These are phyloP conservation scores for Pararge aegeria DNA, from an alignment of 1,140 invertebrate genomes.

Conservation along the genomic window DNA sequence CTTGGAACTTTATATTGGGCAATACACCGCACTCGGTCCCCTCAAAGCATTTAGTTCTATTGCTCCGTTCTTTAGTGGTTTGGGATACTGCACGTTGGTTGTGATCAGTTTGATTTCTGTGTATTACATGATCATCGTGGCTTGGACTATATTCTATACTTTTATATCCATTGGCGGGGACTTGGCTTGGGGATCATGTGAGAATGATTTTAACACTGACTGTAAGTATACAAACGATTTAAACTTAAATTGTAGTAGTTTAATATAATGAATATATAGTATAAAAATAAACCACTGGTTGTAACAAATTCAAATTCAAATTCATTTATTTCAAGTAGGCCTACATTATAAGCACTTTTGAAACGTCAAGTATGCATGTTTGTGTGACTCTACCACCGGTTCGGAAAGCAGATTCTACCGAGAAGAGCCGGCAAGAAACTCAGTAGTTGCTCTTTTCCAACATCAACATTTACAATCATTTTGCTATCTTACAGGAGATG, in stretches of 20 bases:
- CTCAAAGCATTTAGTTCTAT: conserved; percentile 81
- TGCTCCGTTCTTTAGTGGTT: conserved; percentile 82
- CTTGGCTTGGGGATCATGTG: conserved; percentile 84
- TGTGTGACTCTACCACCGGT: too few relatives aligned
- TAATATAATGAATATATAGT: too few relatives aligned
- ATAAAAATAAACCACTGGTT: too few relatives aligned
- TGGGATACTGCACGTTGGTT: conserved; percentile 85
- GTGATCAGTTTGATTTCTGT: conserved; percentile 89
- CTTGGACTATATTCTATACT: conserved; percentile 89
- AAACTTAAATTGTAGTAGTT: not conserved
- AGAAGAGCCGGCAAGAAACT: too few relatives aligned
- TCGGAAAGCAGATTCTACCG: too few relatives aligned
- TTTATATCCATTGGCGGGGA: conserved; percentile 84
- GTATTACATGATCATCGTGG: conserved; percentile 91
- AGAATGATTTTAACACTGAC: conserved; percentile 85
- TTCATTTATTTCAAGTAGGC: too few relatives aligned
- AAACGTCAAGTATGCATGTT: too few relatives aligned
- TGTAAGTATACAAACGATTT: conserved; percentile 66
- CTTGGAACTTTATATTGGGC: conserved; percentile 84
- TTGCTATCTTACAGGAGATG: too few relatives aligned
- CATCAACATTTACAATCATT: too few relatives aligned
- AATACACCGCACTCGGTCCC: conserved; percentile 82
- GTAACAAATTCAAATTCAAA: too few relatives aligned
- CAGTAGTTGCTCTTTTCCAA: too few relatives aligned
- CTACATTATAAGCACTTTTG: too few relatives aligned